These are phyloP conservation scores for Drosophila mulleri DNA, from an alignment of 2,888 invertebrate species.

Conservation along the genomic window DNA sequence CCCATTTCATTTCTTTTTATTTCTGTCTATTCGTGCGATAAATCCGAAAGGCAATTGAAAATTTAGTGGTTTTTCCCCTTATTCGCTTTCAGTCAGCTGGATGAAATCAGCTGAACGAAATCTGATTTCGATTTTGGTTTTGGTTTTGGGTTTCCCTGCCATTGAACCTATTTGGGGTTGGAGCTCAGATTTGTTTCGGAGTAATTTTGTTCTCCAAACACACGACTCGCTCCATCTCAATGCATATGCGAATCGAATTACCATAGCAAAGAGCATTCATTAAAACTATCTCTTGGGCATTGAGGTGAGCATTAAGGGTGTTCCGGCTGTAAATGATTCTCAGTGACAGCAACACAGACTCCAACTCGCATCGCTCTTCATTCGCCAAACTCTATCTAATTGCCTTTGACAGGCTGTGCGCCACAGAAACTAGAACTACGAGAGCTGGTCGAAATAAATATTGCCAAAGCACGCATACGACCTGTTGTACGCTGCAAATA, in stretches of 20 bases:
- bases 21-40: not conserved
- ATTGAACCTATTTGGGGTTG: not conserved
- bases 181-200: not conserved
- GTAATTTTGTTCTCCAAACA: not conserved
- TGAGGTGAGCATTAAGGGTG: not conserved
- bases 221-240: not conserved
- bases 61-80: not conserved
- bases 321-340: not conserved
- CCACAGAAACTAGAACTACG: constrained; percentile 9
- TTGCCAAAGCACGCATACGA: constrained; percentile 52
- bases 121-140: constrained; percentile 4
- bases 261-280: not conserved
- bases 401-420: constrained; percentile 7
- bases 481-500: constrained; percentile 51
- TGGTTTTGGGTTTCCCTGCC: not conserved
- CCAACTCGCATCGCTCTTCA: constrained; percentile 5
- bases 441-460: not conserved
- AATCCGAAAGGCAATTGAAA: not conserved
- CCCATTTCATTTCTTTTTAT: not conserved
- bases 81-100: not conserved
- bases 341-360: not conserved
- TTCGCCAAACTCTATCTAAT: constrained; percentile 20
- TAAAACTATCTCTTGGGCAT: not conserved
- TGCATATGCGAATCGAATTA: not conserved
- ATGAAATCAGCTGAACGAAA: not conserved